Conservation (phyloP, 2,113 vertebrate genomes). For the Dipodomys merriami region DNA sequence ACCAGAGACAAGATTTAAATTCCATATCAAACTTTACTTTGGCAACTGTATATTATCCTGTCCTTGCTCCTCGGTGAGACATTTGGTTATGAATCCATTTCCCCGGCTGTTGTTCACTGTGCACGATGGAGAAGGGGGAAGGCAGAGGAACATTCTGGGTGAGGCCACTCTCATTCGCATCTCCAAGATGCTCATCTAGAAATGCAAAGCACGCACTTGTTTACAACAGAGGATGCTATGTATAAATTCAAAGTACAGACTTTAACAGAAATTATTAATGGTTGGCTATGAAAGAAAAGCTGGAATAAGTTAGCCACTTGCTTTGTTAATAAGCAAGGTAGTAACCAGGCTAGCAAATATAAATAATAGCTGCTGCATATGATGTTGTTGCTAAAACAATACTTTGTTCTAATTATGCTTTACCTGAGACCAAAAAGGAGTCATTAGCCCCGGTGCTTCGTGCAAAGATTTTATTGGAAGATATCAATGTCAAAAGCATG, state of each 20-base stretch:
- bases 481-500: background rate
- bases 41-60: slow-evolving; percentile 54
- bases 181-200: slow-evolving; percentile 22
- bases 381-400: background rate
- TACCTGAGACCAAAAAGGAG: background rate
- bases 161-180: background rate
- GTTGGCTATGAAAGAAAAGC: slow-evolving; percentile 24
- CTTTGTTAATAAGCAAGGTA: slow-evolving; percentile 53
- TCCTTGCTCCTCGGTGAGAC: background rate
- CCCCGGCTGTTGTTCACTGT: background rate
- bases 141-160: background rate
- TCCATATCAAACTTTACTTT: slow-evolving; percentile 45
- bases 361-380: background rate
- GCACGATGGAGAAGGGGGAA: background rate
- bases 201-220: slow-evolving; percentile 9
- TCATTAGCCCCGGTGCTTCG: background rate
- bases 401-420: slow-evolving; percentile 35
- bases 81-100: background rate
- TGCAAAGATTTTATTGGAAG: background rate
- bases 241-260: slow-evolving; percentile 40
- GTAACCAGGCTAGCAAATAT: background rate
- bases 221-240: slow-evolving; percentile 2
- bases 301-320: background rate
- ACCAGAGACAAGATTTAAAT: slow-evolving; percentile 56
- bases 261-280: slow-evolving; percentile 57